Evolutionary conservation across 2,797 vertebrate genomes (phyloP).

Genomic region (Carcharodon carcharias): DNA sequence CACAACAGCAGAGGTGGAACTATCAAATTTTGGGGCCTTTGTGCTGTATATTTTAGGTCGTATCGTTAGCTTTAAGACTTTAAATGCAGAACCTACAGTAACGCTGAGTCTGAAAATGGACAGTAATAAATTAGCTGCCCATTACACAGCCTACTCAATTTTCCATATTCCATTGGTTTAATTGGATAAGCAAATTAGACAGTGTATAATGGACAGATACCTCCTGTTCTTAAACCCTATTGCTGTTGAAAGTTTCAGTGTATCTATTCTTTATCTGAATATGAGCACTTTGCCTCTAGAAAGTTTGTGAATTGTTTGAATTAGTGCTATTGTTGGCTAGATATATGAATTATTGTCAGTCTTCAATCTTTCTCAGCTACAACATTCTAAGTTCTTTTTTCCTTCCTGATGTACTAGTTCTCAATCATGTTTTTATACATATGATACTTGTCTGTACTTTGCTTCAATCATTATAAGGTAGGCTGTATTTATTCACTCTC

Average conservation of each 20-base stretch:
- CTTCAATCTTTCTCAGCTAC: background rate
- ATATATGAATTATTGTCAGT: background rate
- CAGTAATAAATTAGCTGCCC: background rate
- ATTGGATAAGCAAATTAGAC: background rate
- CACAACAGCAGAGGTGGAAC: no score
- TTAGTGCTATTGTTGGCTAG: background rate
- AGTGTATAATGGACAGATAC: background rate
- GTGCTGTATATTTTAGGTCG: background rate
- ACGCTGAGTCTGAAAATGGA: background rate
- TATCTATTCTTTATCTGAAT: background rate
- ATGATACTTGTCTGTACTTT: no score
- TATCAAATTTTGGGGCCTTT: no score
- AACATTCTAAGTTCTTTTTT: background rate
- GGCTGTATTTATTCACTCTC: background rate
- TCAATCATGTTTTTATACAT: background rate
- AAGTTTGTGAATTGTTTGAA: background rate
- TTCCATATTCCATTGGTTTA: background rate
- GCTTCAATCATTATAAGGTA: background rate
- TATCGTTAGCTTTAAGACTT: background rate
- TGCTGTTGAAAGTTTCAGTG: background rate
- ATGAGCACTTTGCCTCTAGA: background rate
- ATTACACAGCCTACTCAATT: background rate
- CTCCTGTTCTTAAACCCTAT: background rate
- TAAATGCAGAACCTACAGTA: background rate
- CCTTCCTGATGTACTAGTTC: background rate